phyloP scores from a whole-genome alignment of 2,797 vertebrate genomes.

The Siniperca obscura region DNA sequence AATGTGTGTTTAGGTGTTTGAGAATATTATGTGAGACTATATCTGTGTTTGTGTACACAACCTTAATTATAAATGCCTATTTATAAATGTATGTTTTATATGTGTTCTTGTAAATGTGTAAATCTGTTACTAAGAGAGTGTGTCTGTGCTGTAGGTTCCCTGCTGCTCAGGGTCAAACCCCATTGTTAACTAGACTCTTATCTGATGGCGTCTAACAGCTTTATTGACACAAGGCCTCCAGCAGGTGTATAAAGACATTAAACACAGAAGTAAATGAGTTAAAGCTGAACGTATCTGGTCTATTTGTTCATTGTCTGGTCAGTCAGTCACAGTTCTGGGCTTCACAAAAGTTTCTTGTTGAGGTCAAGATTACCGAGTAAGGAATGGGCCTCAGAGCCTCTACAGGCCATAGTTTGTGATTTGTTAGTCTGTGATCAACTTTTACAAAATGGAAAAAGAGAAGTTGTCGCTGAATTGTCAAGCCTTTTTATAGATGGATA shows the following conservation, averaged over 20 bases:
- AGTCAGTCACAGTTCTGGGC: slow-evolving; percentile 6
- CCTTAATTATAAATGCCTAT: background rate
- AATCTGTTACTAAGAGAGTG: slow-evolving; percentile 2
- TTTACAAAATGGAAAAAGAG: background rate
- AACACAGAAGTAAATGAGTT: slow-evolving; percentile 14
- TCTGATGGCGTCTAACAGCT: slow-evolving; percentile 39
- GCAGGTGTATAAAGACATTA: slow-evolving; percentile 35
- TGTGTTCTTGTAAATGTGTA: background rate
- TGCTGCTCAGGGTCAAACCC: slow-evolving; percentile 39
- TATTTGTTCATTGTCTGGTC: slow-evolving; percentile 3
- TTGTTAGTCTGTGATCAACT: background rate
- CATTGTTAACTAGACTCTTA: slow-evolving; percentile 45
- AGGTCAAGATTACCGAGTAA: slow-evolving; percentile 7
- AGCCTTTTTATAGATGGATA: background rate
- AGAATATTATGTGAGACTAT: background rate
- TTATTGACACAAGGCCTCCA: slow-evolving; percentile 28
- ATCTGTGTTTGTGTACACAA: background rate
- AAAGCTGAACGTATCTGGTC: background rate
- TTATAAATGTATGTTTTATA: background rate
- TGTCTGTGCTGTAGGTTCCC: slow-evolving; percentile 9
- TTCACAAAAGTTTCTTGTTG: slow-evolving; percentile 23
- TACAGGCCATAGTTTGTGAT: background rate
- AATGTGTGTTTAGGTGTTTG: background rate
- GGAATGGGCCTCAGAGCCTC: background rate
- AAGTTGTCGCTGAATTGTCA: background rate